Evolutionary conservation across 2,797 vertebrate species (phyloP), one percentile per base, ranked within the genome.

Genomic region (Rhabdomys pumilio): DNA sequence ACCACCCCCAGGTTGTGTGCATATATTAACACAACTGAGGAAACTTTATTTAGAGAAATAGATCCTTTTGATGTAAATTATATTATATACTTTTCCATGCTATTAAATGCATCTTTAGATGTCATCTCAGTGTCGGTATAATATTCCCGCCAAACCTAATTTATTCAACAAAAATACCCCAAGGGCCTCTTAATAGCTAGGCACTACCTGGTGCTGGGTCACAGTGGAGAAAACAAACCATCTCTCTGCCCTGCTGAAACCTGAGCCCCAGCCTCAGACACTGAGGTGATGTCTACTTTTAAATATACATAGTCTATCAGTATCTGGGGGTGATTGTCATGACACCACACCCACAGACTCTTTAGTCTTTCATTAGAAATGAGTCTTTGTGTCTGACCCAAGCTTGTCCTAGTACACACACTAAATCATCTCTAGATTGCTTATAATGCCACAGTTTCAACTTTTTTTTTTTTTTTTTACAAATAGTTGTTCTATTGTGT

Each of bases 41-140:
- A 67, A 44, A 94, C 91, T 92, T 53, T 44, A 90, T 29, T 38
- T 63, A 53, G 47, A 89, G 41, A 94, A 31, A 61, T 17, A 67
- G 4, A 41, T 38, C 10, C 47, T 92, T 92, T 88, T 80, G 86
- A 65, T 22, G 80, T 93, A 76, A 82, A 47, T 80, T 55, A 75
- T 31, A 76, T 59, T 59, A 59, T 19, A 73, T 72, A 29, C 24
- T 14, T 84, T 93, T 44, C 50, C 53, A 11, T 55, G 65, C 31
- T 67, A 53, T 79, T 77, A 44, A n/a, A 34, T 88, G 67, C 59
- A 79, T 63, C 65, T 95, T 53, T 88, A 79, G 88, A 88, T 89
- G 41, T 85, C 55, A 55, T 88, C 82, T 94, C 83, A 63, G 85
- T 50, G 47, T 59, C 63, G 75, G 29, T 2, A 34, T 83, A 57